Evolutionary conservation across 2,888 invertebrate genomes (phyloP).

Genomic region (Eilema caniola): DNA sequence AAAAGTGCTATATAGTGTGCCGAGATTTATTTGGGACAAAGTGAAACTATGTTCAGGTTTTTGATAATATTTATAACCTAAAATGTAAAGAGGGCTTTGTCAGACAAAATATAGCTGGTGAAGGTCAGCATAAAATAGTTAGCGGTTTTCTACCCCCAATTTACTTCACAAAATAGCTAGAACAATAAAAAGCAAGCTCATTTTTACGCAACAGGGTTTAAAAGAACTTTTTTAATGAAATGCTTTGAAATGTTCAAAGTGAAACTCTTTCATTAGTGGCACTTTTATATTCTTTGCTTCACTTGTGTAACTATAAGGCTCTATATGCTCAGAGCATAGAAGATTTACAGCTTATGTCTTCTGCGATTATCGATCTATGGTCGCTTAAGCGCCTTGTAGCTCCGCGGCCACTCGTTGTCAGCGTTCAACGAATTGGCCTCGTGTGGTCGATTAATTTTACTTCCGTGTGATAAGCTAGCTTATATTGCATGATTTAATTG

Average conservation of each 20-base stretch:
- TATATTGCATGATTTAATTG: too few species aligned
- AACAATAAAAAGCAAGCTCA: neutral
- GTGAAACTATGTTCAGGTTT: conserved; percentile 34
- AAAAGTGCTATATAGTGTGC: conserved; percentile 71
- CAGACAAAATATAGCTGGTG: neutral
- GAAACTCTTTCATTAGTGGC: conserved; percentile 30
- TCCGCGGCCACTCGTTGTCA: neutral
- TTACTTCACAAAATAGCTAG: conserved; percentile 1
- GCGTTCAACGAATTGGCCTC: neutral
- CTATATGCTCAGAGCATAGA: neutral
- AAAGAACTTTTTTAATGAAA: conserved; percentile 26
- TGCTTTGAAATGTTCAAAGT: conserved; percentile 31
- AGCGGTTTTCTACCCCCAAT: neutral
- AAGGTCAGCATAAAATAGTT: neutral
- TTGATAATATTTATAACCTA: conserved; percentile 1
- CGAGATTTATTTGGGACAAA: conserved; percentile 60
- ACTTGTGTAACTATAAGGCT: neutral
- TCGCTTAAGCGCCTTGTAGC: neutral
- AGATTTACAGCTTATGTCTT: neutral
- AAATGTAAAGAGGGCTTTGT: conserved; percentile 8
- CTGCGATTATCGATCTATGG: neutral
- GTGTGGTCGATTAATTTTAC: neutral
- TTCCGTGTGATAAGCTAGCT: neutral
- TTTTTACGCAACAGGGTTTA: conserved; percentile 4
- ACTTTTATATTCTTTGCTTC: conserved; percentile 35